Evolutionary conservation across 1,140 invertebrate genomes (phyloP).

Genomic region (Rhagoletis pomonella): DNA sequence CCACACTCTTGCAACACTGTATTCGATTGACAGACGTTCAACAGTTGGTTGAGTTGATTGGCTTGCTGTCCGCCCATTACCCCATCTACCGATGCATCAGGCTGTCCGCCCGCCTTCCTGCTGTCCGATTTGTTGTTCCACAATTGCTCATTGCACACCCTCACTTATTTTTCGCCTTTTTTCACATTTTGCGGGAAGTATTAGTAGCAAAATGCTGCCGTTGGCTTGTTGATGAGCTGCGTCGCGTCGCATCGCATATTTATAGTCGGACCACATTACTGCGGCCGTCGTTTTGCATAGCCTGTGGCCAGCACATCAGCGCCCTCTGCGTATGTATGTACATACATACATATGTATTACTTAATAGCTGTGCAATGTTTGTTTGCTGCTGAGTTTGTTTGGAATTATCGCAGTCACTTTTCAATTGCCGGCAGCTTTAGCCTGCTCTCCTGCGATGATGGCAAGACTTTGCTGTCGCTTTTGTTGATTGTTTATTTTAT

Average conservation of each 20-base stretch:
- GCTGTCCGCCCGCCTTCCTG: not conserved
- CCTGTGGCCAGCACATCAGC: not conserved
- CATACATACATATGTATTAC: not conserved
- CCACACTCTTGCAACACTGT: constrained; percentile 18
- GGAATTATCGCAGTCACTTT: constrained; percentile 28
- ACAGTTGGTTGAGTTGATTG: constrained; percentile 38
- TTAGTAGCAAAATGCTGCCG: not conserved
- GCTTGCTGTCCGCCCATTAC: not conserved
- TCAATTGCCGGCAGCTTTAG: not conserved
- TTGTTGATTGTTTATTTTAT: constrained; percentile 21
- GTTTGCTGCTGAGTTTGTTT: constrained; percentile 23
- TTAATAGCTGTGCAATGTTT: constrained; percentile 36
- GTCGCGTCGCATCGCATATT: not conserved
- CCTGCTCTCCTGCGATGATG: not conserved
- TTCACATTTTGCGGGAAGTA: too few species aligned
- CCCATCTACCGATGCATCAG: too few species aligned
- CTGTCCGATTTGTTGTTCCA: not conserved
- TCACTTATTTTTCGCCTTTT: not conserved
- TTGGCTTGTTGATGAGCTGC: not conserved
- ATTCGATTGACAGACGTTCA: constrained; percentile 8
- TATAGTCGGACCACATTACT: not conserved
- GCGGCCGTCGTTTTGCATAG: not conserved
- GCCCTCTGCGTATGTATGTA: not conserved
- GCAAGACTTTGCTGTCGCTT: not conserved
- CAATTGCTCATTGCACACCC: not conserved